Evolutionary conservation across 2,888 invertebrate species (phyloP), one percentile per base, ranked within the genome.

Genomic region (Cistogaster globosa): DNA sequence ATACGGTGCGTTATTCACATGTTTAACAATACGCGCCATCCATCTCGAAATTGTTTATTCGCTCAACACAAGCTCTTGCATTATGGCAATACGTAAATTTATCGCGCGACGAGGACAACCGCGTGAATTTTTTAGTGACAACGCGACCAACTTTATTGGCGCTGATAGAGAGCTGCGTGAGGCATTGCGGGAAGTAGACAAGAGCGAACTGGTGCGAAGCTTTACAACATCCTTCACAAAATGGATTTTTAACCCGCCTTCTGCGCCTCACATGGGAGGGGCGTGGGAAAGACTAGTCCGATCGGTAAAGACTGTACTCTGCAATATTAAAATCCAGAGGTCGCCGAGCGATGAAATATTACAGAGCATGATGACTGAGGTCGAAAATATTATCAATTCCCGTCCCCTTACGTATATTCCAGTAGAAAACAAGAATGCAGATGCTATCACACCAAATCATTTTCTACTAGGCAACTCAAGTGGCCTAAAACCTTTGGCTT

Each of bases 101-200:
- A 69, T 83, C 0, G 38, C 81, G 5, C 74, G 86, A 12, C 74
- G 86, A 45, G 87, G 87, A 14, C 75, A 80, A 7, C 82, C 85
- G 0, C 65, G 63, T 18, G 74, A 82, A n/a, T 69, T 74, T 63
- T 72, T 22, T 26, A 83, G 75, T 2, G 88, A 87, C 58, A 87
- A 88, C 42, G 87, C 86, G n/a, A 86, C 87, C 0, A 87, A 87
- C 45, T 87, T 88, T 75, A 62, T 72, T 0, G 82, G 86, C 0
- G 84, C 86, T 1, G 86, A 86, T 6, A 51, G 77, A 4, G 83
- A 87, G 55, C 20, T 87, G 11, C 75, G 79, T 1, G 80, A 84
- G 58, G 87, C 80, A 11, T 12, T 82, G 0, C 36, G 11, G 14
- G 78, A 75, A 42, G 51, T 87, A 4, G 83, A 87, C 12, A 78